These are phyloP conservation scores for Acipenser oxyrinchus DNA, from an alignment of 2,797 vertebrate genomes.

Conservation along the genomic window DNA sequence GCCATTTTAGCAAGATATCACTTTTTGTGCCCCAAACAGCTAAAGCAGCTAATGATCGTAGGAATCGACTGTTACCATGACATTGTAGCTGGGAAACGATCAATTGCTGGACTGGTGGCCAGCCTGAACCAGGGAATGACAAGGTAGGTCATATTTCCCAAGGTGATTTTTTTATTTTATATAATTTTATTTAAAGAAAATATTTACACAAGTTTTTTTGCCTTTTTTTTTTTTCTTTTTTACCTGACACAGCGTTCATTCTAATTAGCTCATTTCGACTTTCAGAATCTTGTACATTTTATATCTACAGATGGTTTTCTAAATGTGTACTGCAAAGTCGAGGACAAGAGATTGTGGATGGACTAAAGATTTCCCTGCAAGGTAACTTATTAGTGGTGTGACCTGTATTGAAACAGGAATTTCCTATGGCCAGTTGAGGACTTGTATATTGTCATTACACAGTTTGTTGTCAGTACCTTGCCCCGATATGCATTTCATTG, in stretches of 20 bases:
- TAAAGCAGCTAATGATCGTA: constrained; percentile 88
- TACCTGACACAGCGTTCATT: too few species aligned
- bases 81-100: constrained; percentile 65
- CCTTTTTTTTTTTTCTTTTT: neutral
- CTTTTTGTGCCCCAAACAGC: constrained; percentile 41
- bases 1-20: too few species aligned
- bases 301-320: constrained; percentile 81
- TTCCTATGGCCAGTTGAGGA: too few species aligned
- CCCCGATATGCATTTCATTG: too few species aligned
- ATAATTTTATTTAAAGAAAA: neutral
- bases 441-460: too few species aligned
- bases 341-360: constrained; percentile 89
- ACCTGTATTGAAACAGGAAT: too few species aligned
- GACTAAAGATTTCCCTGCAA: constrained; percentile 75
- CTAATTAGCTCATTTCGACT: too few species aligned
- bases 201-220: too few species aligned
- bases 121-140: too few species aligned
- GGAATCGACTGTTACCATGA: constrained; percentile 93
- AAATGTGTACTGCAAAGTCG: constrained; percentile 80
- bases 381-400: constrained; percentile 41
- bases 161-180: too few species aligned
- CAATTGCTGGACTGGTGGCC: constrained; percentile 84
- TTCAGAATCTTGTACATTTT: neutral
- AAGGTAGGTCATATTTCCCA: too few species aligned
- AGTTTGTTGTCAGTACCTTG: too few species aligned